Evolutionary conservation across 2,113 vertebrate species (phyloP), one percentile per base, ranked within the genome.

Genomic region (Vulpes vulpes): DNA sequence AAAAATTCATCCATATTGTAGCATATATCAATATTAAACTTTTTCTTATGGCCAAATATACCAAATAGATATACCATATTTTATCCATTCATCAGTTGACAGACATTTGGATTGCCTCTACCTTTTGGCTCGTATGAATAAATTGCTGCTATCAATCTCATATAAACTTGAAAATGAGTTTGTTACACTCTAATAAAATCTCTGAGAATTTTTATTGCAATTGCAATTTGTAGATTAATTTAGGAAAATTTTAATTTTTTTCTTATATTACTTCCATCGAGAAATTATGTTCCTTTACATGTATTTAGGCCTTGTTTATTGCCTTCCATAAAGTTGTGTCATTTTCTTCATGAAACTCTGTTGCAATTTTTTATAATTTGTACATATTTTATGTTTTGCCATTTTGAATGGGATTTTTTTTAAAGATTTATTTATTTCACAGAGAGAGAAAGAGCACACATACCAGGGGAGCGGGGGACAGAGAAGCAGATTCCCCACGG

Each of bases 341-440:
- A 19, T 30, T 85, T 94, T 85, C 51, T 92, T 95, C 22, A 86
- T 35, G 86, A 94, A 86, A 59, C 86, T 69, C 20, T 86, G 8
- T 11, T 60, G 1, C 20, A n/a, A 57, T 30, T 84, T 94, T 84
- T 93, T 78, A 4, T 88, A 85, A 57, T 92, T 59, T 88, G 35
- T 83, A 65, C 3, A 87, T 35, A 87, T 17, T 96, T 93, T 91
- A 71, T 9, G 9, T 73, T 96, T 93, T 93, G 15, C 9, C 4
- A 87, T 73, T n/a, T 93, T 93, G 69, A 95, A 65, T 88, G 51
- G 17, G 4, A 74, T 74, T 85, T 95, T 94, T 67, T 16, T 55
- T 55, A 0, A 43, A 43, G 43, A 43, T 43, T 8, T 43, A 43
- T 43, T 43, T 43, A 43, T 43, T 43, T 43, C 43, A 43, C 43